phyloP scores from a whole-genome alignment of 64 coral and sea anemone genomes.

The Montipora efflorescens region DNA sequence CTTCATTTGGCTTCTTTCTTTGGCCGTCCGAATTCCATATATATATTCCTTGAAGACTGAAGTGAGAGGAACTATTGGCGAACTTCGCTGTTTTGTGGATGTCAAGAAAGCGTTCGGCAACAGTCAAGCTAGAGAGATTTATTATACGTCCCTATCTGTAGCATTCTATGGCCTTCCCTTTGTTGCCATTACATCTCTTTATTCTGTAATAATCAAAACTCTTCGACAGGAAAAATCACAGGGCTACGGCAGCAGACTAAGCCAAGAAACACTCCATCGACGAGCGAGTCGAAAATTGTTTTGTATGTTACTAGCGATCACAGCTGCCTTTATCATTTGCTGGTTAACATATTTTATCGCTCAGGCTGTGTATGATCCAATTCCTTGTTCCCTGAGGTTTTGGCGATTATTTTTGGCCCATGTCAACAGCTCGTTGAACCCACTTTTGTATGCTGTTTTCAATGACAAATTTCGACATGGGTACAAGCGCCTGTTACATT shows the following conservation, averaged over 20 bases:
- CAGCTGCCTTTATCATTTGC: slow-evolving; percentile 47
- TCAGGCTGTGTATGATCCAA: slow-evolving; percentile 3
- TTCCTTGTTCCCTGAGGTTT: slow-evolving; percentile 50
- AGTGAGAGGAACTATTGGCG: neutral
- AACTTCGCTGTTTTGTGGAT: neutral
- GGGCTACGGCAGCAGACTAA: too few relatives aligned
- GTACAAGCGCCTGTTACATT: neutral
- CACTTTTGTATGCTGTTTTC: slow-evolving; percentile 53
- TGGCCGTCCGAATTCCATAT: slow-evolving; percentile 44
- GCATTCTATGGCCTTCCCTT: too few relatives aligned
- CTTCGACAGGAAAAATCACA: too few relatives aligned
- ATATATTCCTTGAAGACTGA: neutral
- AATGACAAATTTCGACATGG: slow-evolving; percentile 41
- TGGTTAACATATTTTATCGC: slow-evolving; percentile 66
- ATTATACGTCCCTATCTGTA: too few relatives aligned
- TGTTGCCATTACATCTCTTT: too few relatives aligned
- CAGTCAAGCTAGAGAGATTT: neutral
- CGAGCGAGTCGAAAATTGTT: slow-evolving; percentile 40
- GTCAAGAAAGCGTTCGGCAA: slow-evolving; percentile 18
- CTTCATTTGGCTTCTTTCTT: slow-evolving; percentile 29
- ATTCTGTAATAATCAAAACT: too few relatives aligned
- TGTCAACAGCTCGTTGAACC: slow-evolving; percentile 61
- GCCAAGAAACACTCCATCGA: neutral
- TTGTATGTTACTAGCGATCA: slow-evolving; percentile 35
- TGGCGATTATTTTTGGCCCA: slow-evolving; percentile 74